Evolutionary conservation across 1,140 invertebrate species (phyloP).

Genomic region (Pararge aegeria): DNA sequence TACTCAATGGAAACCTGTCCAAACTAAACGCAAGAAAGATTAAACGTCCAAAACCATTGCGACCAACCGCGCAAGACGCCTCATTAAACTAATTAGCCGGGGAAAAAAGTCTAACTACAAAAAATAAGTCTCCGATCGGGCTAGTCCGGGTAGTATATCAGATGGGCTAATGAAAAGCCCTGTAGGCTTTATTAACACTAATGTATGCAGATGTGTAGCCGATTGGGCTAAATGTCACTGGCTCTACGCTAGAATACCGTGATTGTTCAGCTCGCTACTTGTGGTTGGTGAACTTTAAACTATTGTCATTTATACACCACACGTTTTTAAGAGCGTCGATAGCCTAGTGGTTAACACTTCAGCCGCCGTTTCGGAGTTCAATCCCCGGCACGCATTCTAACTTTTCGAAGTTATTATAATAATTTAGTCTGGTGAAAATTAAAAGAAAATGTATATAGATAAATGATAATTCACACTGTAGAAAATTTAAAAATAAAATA

Average conservation of each 20-base stretch:
- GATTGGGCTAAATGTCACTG: constrained; percentile 66
- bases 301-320: background rate
- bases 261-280: constrained; percentile 20
- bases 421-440: too few relatives aligned
- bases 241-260: constrained; percentile 28
- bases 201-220: constrained; percentile 67
- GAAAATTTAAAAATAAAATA: too few relatives aligned
- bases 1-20: background rate
- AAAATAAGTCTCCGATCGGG: constrained; percentile 46
- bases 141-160: constrained; percentile 62
- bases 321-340: too few relatives aligned
- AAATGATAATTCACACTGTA: too few relatives aligned
- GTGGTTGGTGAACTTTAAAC: constrained; percentile 8
- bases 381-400: too few relatives aligned
- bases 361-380: too few relatives aligned
- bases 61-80: constrained; percentile 39
- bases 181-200: constrained; percentile 70
- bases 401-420: too few relatives aligned
- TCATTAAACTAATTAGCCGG: constrained; percentile 67
- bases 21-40: background rate
- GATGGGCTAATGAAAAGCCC: constrained; percentile 68
- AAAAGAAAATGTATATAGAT: too few relatives aligned
- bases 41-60: background rate
- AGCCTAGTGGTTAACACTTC: too few relatives aligned
- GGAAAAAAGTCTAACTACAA: constrained; percentile 51